These are phyloP conservation scores for Clepsis dumicolana DNA, from an alignment of 2,888 invertebrate species.

Conservation along the genomic window DNA sequence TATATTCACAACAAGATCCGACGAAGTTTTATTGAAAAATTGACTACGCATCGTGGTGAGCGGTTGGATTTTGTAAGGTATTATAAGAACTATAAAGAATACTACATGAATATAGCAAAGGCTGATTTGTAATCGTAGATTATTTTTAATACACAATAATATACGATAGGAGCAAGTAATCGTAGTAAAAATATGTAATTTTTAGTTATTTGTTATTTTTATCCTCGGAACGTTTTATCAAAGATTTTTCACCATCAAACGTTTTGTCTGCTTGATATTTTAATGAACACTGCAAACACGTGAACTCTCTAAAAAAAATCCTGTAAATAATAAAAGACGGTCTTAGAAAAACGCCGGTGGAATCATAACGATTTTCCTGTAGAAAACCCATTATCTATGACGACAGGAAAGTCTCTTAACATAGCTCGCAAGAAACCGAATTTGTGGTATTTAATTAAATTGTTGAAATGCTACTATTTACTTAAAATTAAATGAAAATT, in stretches of 20 bases:
- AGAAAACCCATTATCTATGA: not conserved
- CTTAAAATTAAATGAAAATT: conserved; percentile 2
- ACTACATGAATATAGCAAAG: too few relatives aligned
- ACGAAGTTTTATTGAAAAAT: not conserved
- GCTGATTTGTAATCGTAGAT: too few relatives aligned
- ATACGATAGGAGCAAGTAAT: too few relatives aligned
- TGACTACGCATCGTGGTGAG: not conserved
- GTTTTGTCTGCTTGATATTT: not conserved
- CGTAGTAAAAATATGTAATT: too few relatives aligned
- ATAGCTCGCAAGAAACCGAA: not conserved
- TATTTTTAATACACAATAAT: too few relatives aligned
- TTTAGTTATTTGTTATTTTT: too few relatives aligned
- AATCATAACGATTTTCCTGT: not conserved
- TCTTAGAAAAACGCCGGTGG: not conserved
- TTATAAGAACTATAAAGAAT: too few relatives aligned
- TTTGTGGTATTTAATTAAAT: not conserved
- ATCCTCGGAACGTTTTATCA: too few relatives aligned
- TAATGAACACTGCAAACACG: not conserved
- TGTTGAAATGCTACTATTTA: not conserved
- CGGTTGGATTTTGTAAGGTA: not conserved
- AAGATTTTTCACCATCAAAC: too few relatives aligned
- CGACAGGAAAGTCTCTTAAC: not conserved
- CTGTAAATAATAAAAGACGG: not conserved
- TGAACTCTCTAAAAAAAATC: not conserved
- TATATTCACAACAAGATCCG: not conserved